Evolutionary conservation across 2,797 vertebrate genomes (phyloP).

Genomic region (Sebastes taczanowskii): DNA sequence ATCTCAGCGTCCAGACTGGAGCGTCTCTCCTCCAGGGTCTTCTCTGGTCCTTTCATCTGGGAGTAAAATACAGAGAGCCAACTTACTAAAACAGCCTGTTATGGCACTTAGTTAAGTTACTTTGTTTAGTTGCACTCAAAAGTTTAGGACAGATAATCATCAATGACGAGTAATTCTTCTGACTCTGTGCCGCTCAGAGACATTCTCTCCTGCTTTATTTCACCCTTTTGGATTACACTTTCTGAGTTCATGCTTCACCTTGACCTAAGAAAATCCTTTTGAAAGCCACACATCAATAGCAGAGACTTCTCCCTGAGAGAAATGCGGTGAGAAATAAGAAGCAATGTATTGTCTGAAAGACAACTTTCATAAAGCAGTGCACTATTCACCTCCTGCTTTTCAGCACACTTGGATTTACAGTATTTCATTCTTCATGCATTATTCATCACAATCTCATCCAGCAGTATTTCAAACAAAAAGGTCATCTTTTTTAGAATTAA

Average conservation of each 20-base stretch:
- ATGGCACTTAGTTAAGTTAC: neutral
- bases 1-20: slow-evolving; percentile 97
- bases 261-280: slow-evolving; percentile 62
- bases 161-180: slow-evolving; percentile 7
- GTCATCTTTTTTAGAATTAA: slow-evolving; percentile 39
- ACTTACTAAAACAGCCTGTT: neutral
- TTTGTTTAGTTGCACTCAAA: neutral
- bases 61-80: neutral
- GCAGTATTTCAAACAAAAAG: slow-evolving; percentile 54
- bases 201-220: slow-evolving; percentile 7
- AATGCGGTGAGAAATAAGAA: slow-evolving; percentile 42
- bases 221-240: slow-evolving; percentile 38
- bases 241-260: slow-evolving; percentile 58
- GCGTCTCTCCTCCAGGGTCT: slow-evolving; percentile 93
- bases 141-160: slow-evolving; percentile 31
- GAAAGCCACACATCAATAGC: slow-evolving; percentile 66
- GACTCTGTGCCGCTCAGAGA: slow-evolving; percentile 12
- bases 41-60: slow-evolving; percentile 89
- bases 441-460: slow-evolving; percentile 51
- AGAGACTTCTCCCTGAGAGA: slow-evolving; percentile 40
- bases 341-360: slow-evolving; percentile 54
- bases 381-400: slow-evolving; percentile 67
- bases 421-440: slow-evolving; percentile 56
- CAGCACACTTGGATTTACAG: slow-evolving; percentile 56
- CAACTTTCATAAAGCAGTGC: slow-evolving; percentile 48